A percentile compares a stretch with the other conserved stretches of the same genome.
phyloP scores from a whole-genome alignment of 2,888 invertebrate genomes.

The Drosophila atripex region DNA sequence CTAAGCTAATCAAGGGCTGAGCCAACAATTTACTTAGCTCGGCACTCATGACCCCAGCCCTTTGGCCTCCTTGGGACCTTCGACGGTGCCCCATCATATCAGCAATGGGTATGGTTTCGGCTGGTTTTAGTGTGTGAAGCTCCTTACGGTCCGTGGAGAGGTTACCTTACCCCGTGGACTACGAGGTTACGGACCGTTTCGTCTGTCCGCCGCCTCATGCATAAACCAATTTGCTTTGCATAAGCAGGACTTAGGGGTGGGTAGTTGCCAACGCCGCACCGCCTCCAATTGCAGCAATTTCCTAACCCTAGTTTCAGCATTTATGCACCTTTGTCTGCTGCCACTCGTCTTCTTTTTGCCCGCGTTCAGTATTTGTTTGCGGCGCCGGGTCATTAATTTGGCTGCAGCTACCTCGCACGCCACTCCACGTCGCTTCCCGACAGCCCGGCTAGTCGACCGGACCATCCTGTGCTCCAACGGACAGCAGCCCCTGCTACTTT shows the following conservation, averaged over 20 bases:
- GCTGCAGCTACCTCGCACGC: constrained; percentile 49
- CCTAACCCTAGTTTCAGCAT: constrained; percentile 67
- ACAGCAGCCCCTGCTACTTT: constrained; percentile 47
- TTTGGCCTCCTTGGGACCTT: constrained; percentile 1
- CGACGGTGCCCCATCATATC: constrained; percentile 58
- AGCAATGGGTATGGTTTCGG: constrained; percentile 12
- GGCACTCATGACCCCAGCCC: constrained; percentile 34
- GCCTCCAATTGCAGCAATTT: constrained; percentile 66
- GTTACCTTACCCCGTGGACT: not conserved
- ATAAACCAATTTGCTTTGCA: constrained; percentile 76
- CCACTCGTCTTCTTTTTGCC: constrained; percentile 43
- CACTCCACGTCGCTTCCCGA: constrained; percentile 2
- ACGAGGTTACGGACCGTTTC: constrained; percentile 23
- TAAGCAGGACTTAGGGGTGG: constrained; percentile 48
- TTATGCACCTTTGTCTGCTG: constrained; percentile 77
- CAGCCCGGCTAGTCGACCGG: constrained; percentile 54
- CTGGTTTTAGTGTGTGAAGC: constrained; percentile 52
- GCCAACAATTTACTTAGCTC: constrained; percentile 74
- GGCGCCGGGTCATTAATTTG: constrained; percentile 76
- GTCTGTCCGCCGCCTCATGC: constrained; percentile 63
- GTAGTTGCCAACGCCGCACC: constrained; percentile 16
- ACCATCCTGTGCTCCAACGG: constrained; percentile 34
- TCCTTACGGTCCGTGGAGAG: constrained; percentile 41
- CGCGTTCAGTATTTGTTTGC: constrained; percentile 50
- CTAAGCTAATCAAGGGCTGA: constrained; percentile 77